Evolutionary conservation across 2,797 vertebrate genomes (phyloP), one percentile per base, ranked within the genome.

Genomic region (Leptatherina wallacei): DNA sequence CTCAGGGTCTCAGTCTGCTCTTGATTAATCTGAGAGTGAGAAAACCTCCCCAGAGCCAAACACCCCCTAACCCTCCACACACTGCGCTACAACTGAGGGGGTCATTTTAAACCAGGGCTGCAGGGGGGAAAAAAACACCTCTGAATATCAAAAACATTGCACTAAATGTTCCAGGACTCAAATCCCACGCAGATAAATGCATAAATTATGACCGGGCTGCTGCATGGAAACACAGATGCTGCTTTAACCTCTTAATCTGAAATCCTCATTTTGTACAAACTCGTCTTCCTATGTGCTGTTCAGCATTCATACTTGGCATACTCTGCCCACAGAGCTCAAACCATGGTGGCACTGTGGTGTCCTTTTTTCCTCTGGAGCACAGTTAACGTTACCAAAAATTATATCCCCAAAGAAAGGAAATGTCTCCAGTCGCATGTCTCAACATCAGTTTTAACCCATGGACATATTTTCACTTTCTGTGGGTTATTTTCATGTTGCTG

Each of bases 11-110:
- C 61, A 20, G 89, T 88, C 92, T 95, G 93, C 69, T 92, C 88
- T 66, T 94, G 85, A 94, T 94, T 94, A 94, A 80, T 82, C 72
- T 32, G 64, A 77, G 89, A 88, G 91, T 88, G 89, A 92, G 86
- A 85, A 85, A 88, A 85, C 73, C 80, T 83, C 86, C 86, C 78
- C 78, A 80, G 86, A 88, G 86, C 74, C 89, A 75, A 76, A 80
- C 83, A 58, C 38, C 70, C 71, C 58, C 27, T 20, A 20, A 32
- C 27, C 20, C 66, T 56, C 52, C 44, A 61, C 61, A 58, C 49
- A 40, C 66, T 60, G 56, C 59, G 82, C 77, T 68, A 61, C 75
- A 81, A 81, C 81, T 70, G 71, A 84, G 85, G 79, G 82, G 91
- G 90, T 92, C 89, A 86, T 77, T 88, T 82, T 72, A 75, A 78